These are phyloP conservation scores for Aplodontia rufa DNA, from an alignment of 2,113 vertebrate species.

Conservation along the genomic window DNA sequence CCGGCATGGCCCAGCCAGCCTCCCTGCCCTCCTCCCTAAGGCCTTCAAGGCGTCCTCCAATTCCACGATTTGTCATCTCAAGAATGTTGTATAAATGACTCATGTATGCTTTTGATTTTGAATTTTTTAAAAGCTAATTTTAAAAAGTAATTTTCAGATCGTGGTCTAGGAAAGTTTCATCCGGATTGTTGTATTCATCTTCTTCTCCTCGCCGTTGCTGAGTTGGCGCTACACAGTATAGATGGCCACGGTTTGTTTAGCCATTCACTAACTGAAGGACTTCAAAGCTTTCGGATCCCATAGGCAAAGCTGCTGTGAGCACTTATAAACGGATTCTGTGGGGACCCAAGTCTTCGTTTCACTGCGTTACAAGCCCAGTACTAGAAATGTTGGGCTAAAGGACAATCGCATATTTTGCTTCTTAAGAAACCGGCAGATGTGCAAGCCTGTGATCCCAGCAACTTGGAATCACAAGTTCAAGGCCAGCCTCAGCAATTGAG, in stretches of 20 bases:
- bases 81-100: background rate
- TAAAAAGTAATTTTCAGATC: background rate
- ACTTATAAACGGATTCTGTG: background rate
- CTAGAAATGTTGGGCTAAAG: background rate
- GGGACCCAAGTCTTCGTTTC: background rate
- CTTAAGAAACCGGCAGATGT: too few relatives aligned
- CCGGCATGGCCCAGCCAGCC: accelerated
- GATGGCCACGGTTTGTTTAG: too few relatives aligned
- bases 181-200: background rate
- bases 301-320: background rate
- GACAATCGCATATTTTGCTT: background rate
- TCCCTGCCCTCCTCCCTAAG: background rate
- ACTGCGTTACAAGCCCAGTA: background rate
- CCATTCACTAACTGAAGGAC: background rate
- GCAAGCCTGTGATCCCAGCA: too few relatives aligned
- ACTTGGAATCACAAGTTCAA: too few relatives aligned
- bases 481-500: too few relatives aligned
- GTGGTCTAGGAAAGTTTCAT: background rate
- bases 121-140: background rate
- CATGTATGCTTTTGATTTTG: background rate
- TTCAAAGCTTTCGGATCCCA: background rate
- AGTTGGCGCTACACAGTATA: background rate
- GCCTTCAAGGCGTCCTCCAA: too few relatives aligned
- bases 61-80: background rate
- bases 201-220: background rate